Base-by-base conservation (phyloP, 2,797 vertebrate genomes). In the Semotilus atromaculatus region DNA sequence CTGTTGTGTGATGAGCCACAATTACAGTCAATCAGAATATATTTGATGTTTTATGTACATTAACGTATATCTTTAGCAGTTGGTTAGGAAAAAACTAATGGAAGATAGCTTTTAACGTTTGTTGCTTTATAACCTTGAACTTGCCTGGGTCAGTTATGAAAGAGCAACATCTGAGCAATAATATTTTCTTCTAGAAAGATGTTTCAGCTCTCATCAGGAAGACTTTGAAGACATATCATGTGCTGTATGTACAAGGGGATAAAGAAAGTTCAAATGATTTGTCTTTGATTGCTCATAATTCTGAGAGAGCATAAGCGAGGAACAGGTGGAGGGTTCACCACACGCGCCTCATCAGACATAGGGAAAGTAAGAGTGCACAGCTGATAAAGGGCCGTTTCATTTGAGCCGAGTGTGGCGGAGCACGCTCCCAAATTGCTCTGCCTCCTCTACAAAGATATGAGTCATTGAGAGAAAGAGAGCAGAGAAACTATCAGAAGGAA, bases 301-400 rank as follows among this genome's bases (percentile, higher is more conserved):
- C 51, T 18, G 16, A 80, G 13, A 40, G 55, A 26, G 67, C 40
- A 48, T 26, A 76, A 34, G 45, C 7, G 21, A 67, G 26, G 19
- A 23, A 67, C 21, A 19, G 70, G 51, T 18, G 45, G 31, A 81
- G 72, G 62, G 34, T 80, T 53, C 71, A 40, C 76, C n/a, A 34
- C 64, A 62, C 9, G 70, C 18, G 5, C 62, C 43, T 76, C 51
- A 36, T 84, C 62, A 51, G 60, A 80, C 81, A 48, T 40, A 73
- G 79, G 16, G 6, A 45, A 23, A 71, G 77, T 34, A 80, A 77
- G 73, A 72, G 29, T 64, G 38, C 19, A 36, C 73, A 85, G 81
- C 88, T 78, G 72, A 86, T 84, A 86, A 84, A 79, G 58, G 18
- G 26, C 70, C 77, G 71, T 89, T 86, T 84, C 78, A 86, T 89